Conservation (phyloP, 1,140 invertebrate genomes). For the Gerris buenoi region DNA sequence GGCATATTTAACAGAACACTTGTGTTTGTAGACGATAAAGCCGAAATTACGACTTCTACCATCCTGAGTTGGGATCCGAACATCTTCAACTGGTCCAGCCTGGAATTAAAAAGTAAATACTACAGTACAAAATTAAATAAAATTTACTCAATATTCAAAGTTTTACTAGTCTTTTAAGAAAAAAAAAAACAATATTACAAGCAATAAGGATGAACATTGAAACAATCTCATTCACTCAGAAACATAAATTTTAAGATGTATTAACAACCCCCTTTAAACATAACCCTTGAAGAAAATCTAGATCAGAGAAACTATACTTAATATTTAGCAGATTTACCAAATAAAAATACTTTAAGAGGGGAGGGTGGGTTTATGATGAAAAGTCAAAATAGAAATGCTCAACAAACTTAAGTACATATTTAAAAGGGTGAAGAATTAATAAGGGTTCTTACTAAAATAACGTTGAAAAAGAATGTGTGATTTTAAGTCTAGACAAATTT, state of each 20-base stretch:
- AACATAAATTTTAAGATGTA: not conserved
- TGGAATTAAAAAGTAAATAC: constrained; percentile 5
- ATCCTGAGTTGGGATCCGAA: constrained; percentile 6
- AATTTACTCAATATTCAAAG: not conserved
- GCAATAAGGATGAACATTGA: not conserved
- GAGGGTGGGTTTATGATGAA: too few relatives aligned
- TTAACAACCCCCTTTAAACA: too few relatives aligned
- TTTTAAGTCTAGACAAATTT: too few relatives aligned
- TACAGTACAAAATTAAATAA: not conserved
- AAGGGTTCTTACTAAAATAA: too few relatives aligned
- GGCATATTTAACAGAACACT: constrained; percentile 11
- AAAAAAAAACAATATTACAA: not conserved
- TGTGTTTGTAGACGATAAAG: constrained; percentile 11
- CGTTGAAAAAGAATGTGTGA: too few relatives aligned
- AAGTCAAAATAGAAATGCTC: too few relatives aligned
- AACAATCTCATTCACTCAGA: not conserved
- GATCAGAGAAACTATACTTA: too few relatives aligned
- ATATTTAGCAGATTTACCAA: too few relatives aligned
- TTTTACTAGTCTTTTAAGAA: not conserved
- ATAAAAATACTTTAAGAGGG: too few relatives aligned
- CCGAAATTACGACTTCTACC: constrained; percentile 5
- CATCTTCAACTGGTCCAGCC: constrained; percentile 11
- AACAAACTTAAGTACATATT: too few relatives aligned
- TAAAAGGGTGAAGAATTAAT: too few relatives aligned
- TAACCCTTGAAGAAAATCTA: too few relatives aligned